These are phyloP conservation scores for Tiliacea citrago DNA, from an alignment of 2,888 invertebrate genomes.

Conservation along the genomic window DNA sequence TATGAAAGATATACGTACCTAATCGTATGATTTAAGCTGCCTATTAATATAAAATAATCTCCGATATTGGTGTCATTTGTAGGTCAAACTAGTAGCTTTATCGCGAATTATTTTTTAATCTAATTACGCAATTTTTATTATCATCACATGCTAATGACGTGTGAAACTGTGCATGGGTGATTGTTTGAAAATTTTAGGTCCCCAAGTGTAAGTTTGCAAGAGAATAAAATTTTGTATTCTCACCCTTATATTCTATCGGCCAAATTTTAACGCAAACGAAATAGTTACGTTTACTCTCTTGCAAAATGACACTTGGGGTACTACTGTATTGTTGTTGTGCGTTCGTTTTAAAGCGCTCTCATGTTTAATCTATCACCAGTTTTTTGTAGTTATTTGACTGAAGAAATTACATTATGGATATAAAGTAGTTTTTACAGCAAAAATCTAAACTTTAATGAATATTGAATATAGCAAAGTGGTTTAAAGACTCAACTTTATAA, in stretches of 20 bases:
- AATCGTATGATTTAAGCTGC: constrained; percentile 31
- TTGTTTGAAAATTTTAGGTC: not conserved
- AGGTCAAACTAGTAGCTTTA: constrained; percentile 28
- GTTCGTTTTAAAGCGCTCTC: not conserved
- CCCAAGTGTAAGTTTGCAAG: no score
- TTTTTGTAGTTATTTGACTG: not conserved
- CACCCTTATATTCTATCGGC: no score
- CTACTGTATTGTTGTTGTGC: no score
- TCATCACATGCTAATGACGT: constrained; percentile 3
- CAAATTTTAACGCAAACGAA: no score
- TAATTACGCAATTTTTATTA: constrained; percentile 9
- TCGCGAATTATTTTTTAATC: constrained; percentile 16
- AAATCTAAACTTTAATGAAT: not conserved
- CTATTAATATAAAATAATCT: not conserved
- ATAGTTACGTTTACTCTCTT: no score
- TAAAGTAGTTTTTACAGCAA: not conserved
- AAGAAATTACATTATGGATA: not conserved
- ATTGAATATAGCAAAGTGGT: not conserved
- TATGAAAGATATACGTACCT: not conserved
- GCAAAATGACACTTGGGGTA: no score
- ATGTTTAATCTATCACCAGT: no score
- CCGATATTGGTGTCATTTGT: constrained; percentile 34
- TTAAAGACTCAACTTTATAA: not conserved
- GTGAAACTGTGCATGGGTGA: not conserved
- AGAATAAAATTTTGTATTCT: no score